These are phyloP conservation scores for Myotis yumanensis DNA, from an alignment of 2,113 vertebrate genomes.

Conservation along the genomic window DNA sequence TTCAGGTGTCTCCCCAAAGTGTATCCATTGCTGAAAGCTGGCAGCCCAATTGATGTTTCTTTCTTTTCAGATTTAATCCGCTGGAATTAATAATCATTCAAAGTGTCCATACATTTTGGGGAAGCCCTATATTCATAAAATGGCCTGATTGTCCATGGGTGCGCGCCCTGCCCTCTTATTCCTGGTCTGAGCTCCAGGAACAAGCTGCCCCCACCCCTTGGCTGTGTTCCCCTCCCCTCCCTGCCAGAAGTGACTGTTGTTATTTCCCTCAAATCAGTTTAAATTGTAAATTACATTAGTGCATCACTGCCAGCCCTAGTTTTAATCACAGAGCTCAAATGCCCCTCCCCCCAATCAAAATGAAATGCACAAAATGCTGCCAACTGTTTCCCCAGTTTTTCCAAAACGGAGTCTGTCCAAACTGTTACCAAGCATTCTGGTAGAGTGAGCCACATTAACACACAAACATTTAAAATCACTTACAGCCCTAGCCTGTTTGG, in stretches of 20 bases:
- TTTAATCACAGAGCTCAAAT: conserved; percentile 69
- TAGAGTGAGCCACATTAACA: conserved; percentile 49
- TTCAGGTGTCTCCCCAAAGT: neutral
- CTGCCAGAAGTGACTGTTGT: conserved; percentile 45
- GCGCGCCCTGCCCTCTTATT: neutral
- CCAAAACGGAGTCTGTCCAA: conserved; percentile 67
- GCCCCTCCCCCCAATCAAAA: conserved; percentile 65
- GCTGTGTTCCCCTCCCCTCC: neutral
- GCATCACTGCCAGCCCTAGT: conserved; percentile 60
- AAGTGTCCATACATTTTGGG: too few species aligned
- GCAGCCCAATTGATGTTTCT: too few species aligned
- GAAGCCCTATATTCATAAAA: too few species aligned
- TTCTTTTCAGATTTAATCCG: too few species aligned
- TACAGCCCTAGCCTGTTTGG: too few species aligned
- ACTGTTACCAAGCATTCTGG: conserved; percentile 36
- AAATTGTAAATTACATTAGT: conserved; percentile 63
- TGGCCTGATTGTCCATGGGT: neutral
- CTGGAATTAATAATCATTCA: too few species aligned
- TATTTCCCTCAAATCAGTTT: conserved; percentile 63
- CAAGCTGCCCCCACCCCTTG: neutral
- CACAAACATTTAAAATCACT: conserved; percentile 64
- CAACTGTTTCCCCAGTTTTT: conserved; percentile 68
- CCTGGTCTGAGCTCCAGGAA: neutral
- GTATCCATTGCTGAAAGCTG: too few species aligned
- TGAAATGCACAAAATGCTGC: conserved; percentile 61